Base-by-base conservation (phyloP, 2,797 vertebrate genomes). In the Paedocypris micromegethes region DNA sequence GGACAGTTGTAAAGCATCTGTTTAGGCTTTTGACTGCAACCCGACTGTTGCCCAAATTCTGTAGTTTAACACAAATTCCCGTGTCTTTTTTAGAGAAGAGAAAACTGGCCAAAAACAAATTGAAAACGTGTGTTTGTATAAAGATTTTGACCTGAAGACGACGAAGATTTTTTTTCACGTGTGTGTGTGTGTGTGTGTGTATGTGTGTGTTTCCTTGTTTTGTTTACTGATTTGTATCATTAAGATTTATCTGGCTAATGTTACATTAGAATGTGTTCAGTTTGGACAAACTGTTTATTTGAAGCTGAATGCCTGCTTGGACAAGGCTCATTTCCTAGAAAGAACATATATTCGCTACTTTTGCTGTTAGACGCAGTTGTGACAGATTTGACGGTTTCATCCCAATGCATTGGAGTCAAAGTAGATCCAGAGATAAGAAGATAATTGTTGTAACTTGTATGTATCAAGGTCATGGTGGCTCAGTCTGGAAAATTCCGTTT, bases 401-500 rank as follows among this genome's bases (percentile, higher is more conserved):
- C 80, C 62, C 70, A 77, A 76, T 52, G 64, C 77, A 77, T 70
- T 72, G 72, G 80, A 84, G 79, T 85, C 79, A 81, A 79, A 80
- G 76, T 67, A 80, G 83, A 85, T 84, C 67, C 46, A 7, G 64
- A 74, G 87, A 89, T 88, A 86, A 84, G 79, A 23, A 38, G 68
- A 79, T 80, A 74, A 80, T 77, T 89, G 86, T 85, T 81, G 79
- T 79, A 81, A 87, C 87, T 83, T 81, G 86, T 73, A 85, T 75
- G 77, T 79, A 75, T 72, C 57, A 77, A 79, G 58, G 72, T 58
- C 82, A 83, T 74, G 75, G 68, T 83, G 75, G 66, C 76, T 78
- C 70, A 80, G 77, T 77, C 64, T 77, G 53, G 58, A 59, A 53
- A 66, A 72, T 73, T 49, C 39, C 47, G 47, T 50, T 54, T 59